These are phyloP conservation scores for Eilema sororculum DNA, from an alignment of 2,888 invertebrate species.

Conservation along the genomic window DNA sequence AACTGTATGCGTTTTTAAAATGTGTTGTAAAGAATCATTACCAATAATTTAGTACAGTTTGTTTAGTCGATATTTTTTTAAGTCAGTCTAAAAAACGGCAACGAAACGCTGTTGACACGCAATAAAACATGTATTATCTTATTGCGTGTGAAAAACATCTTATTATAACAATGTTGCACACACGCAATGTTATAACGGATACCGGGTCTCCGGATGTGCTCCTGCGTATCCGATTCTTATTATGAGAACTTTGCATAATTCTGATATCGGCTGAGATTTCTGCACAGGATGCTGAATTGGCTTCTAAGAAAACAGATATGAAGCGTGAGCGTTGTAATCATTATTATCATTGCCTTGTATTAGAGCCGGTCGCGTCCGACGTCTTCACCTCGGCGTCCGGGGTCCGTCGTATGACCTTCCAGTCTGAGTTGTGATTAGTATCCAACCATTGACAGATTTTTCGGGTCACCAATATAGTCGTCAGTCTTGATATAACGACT, in stretches of 20 bases:
- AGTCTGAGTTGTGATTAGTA: no score
- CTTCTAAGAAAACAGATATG: constrained; percentile 15
- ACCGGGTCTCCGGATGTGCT: constrained; percentile 25
- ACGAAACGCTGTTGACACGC: no score
- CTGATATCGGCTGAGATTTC: neutral
- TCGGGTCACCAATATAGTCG: no score
- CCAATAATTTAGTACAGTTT: no score
- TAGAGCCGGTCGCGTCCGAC: neutral
- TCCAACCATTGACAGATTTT: no score
- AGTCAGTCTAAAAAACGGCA: no score
- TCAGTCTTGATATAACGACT: no score
- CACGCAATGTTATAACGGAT: constrained; percentile 13
- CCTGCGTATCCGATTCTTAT: constrained; percentile 30
- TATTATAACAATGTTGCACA: neutral
- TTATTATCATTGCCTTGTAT: neutral
- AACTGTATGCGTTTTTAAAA: no score
- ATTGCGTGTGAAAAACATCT: neutral
- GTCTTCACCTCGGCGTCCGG: neutral
- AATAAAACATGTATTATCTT: neutral
- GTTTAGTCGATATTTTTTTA: no score
- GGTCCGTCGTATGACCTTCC: no score
- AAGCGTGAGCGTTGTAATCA: neutral
- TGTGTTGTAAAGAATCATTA: no score
- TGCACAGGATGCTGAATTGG: constrained; percentile 11
- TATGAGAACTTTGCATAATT: neutral